These are phyloP conservation scores for Crotophaga sulcirostris DNA, from an alignment of 2,113 vertebrate genomes.

Conservation along the genomic window DNA sequence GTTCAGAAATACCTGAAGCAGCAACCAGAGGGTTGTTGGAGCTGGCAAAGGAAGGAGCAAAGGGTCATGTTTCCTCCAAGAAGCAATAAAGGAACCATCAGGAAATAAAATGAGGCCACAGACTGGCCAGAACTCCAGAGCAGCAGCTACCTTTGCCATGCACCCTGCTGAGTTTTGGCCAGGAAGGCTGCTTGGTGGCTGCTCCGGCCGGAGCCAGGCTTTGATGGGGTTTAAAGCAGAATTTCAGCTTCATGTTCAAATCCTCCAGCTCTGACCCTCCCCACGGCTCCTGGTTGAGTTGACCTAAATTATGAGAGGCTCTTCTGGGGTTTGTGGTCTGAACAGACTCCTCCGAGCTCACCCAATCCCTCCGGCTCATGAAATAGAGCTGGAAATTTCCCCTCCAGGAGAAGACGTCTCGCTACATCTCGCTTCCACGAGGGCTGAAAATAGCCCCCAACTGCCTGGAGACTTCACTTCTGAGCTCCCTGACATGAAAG, in stretches of 20 bases:
- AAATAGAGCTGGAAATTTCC: not conserved
- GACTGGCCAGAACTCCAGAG: not conserved
- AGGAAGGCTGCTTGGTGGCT: rapidly evolving
- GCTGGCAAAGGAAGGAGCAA: not conserved
- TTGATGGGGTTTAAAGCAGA: not conserved
- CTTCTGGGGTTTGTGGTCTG: not conserved
- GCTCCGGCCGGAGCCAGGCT: not conserved
- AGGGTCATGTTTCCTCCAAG: not conserved
- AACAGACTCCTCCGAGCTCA: not conserved
- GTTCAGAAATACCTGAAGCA: not conserved
- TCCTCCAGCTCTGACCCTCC: not conserved
- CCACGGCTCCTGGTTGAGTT: not conserved
- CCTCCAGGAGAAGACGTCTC: not conserved
- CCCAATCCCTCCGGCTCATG: rapidly evolving
- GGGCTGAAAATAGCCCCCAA: not conserved
- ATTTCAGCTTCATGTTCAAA: not conserved
- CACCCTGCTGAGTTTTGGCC: not conserved
- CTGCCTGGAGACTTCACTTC: not conserved
- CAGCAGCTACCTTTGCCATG: rapidly evolving
- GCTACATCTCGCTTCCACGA: rapidly evolving
- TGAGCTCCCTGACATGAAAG: not conserved
- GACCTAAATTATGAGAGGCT: not conserved
- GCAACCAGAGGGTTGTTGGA: rapidly evolving
- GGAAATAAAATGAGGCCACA: not conserved
- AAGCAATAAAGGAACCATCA: not conserved